Evolutionary conservation across 2,113 vertebrate genomes (phyloP).

Genomic region (Amphiprion percula): DNA sequence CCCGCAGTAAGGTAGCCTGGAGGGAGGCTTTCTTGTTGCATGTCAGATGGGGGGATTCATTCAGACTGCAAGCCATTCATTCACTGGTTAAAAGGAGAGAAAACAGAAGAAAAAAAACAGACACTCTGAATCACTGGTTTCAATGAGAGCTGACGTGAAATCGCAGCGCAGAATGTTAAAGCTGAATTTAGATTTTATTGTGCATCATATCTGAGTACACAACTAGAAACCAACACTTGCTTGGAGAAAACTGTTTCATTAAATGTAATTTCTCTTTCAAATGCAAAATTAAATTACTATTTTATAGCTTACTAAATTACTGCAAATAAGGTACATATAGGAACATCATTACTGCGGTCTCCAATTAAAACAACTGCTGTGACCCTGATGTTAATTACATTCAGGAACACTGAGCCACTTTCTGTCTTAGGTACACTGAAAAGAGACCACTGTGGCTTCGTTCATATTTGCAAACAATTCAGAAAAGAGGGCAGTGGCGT

Average conservation of each 20-base stretch:
- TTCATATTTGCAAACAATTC: conserved; percentile 41
- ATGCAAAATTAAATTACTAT: not conserved
- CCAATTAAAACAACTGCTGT: conserved; percentile 1
- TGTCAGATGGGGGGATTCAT: conserved; percentile 52
- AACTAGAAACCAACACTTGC: not conserved
- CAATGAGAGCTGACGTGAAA: conserved; percentile 41
- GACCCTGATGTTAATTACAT: conserved; percentile 12
- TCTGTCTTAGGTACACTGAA: conserved; percentile 11
- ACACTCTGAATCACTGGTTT: conserved; percentile 48
- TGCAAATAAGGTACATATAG: not conserved
- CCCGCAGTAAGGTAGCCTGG: conserved; percentile 33
- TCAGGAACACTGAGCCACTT: conserved; percentile 19
- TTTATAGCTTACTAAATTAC: not conserved
- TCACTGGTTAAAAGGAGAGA: conserved; percentile 51
- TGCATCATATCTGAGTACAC: not conserved
- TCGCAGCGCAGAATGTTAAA: conserved; percentile 38
- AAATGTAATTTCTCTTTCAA: not conserved
- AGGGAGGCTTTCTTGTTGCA: conserved; percentile 43
- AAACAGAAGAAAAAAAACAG: conserved; percentile 15
- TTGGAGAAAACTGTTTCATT: not conserved
- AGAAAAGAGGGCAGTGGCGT: conserved; percentile 15
- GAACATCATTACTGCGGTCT: not conserved
- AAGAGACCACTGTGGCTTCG: conserved; percentile 17
- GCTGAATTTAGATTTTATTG: not conserved
- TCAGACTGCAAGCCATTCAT: conserved; percentile 46